Evolutionary conservation across 2,888 invertebrate species (phyloP).

Genomic region (Iphiclides podalirius): DNA sequence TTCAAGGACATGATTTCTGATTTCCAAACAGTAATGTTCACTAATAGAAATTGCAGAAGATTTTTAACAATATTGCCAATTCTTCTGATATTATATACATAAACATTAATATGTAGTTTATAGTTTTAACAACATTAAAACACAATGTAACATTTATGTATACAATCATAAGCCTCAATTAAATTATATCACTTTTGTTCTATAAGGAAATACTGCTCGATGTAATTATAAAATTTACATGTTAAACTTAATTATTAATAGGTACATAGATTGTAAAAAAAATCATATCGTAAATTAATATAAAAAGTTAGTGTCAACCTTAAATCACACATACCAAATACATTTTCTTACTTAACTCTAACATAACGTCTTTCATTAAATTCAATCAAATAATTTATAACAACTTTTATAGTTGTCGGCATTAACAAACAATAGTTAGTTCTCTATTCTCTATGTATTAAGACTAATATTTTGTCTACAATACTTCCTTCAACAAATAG

Average conservation of each 20-base stretch:
- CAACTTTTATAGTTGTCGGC: conserved; percentile 63
- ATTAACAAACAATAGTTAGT: conserved; percentile 65
- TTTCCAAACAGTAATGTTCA: conserved; percentile 3
- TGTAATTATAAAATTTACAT: conserved; percentile 48
- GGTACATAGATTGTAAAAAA: conserved; percentile 36
- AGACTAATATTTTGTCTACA: conserved; percentile 57
- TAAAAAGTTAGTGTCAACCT: conserved; percentile 51
- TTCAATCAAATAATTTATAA: conserved; percentile 74
- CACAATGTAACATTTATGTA: conserved; percentile 30
- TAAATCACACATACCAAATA: conserved; percentile 63
- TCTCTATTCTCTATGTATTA: conserved; percentile 28
- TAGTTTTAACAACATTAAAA: conserved; percentile 33
- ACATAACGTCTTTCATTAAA: conserved; percentile 58
- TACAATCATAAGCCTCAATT: conserved; percentile 60
- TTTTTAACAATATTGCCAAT: conserved; percentile 4
- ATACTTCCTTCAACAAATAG: conserved; percentile 61
- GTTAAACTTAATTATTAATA: conserved; percentile 40
- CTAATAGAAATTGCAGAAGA: conserved; percentile 14
- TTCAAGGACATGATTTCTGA: conserved; percentile 3
- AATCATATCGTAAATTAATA: conserved; percentile 51
- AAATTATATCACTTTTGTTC: conserved; percentile 59
- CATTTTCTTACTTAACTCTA: conserved; percentile 48
- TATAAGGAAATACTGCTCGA: conserved; percentile 57
- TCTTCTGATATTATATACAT: conserved; percentile 13
- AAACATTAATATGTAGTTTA: conserved; percentile 1